phyloP scores from a whole-genome alignment of 1,140 invertebrate species.

The Aethina tumida region DNA sequence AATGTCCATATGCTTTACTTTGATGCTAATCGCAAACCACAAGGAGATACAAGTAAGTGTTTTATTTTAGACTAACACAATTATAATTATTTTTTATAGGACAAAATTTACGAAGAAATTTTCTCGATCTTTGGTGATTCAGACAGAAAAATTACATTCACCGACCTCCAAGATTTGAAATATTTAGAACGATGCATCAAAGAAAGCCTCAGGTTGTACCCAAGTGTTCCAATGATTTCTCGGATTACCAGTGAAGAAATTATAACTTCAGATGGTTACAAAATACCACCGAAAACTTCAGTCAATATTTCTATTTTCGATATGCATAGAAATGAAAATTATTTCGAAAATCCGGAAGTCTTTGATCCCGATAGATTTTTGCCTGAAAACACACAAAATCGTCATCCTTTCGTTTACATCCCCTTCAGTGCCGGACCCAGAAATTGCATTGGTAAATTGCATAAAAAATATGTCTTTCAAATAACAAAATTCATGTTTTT shows the following conservation, averaged over 20 bases:
- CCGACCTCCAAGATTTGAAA: conserved; percentile 50
- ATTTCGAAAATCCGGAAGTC: conserved; percentile 42
- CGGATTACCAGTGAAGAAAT: conserved; percentile 42
- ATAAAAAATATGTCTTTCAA: too few relatives aligned
- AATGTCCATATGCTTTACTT: conserved; percentile 30
- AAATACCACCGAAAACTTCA: conserved; percentile 4
- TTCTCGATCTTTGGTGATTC: conserved; percentile 46
- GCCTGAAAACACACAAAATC: conserved; percentile 38
- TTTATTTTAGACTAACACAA: conserved; percentile 4
- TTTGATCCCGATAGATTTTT: conserved; percentile 62
- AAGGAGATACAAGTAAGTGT: conserved; percentile 19
- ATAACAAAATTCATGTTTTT: too few relatives aligned
- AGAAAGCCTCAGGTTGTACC: conserved; percentile 51
- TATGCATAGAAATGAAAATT: conserved; percentile 8
- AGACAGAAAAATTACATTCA: conserved; percentile 38
- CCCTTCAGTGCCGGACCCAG: conserved; percentile 55
- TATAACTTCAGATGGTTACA: conserved; percentile 8
- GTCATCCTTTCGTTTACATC: conserved; percentile 44
- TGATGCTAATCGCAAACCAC: conserved; percentile 34
- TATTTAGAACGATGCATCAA: conserved; percentile 56
- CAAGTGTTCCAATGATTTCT: conserved; percentile 57
- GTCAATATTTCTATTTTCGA: conserved; percentile 5
- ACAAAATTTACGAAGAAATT: conserved; percentile 39
- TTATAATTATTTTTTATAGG: not conserved
- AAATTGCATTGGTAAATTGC: conserved; percentile 48